Base-by-base conservation (phyloP, 2,888 invertebrate species). In the Plutella xylostella region DNA sequence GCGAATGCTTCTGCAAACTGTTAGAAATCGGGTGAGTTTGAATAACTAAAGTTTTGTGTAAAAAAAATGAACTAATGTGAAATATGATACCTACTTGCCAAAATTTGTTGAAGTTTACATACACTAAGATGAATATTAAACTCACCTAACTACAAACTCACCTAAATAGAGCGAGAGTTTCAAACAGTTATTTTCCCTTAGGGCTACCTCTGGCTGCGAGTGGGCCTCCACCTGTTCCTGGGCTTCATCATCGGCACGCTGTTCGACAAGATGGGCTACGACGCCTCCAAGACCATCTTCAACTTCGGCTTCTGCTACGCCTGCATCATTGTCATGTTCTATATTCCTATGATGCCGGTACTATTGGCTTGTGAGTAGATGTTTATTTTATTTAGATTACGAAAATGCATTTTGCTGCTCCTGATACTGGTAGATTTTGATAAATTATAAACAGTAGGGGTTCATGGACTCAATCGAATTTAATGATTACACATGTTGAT, bases 251-350 rank as follows among this genome's bases (percentile, higher is more conserved):
- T 93, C 11, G 93, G 91, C 0, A 85, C 86, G 3, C 63, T 93
- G 42, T 94, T 91, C 65, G 80, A 86, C 31, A 85, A 87, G 46
- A 91, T 93, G 73, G 94, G 93, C 11, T 88, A 90, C 55, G 92
- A 93, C 56, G 94, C 90, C 0, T 91, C 93, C 0, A 93, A 92
- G 65, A 92, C 92, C 0, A 74, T 94, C 20, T 93, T 91, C 65
- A 93, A 93, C 72, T 94, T 93, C 61, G 93, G 93, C 9, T 94
- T 92, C 65, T 92, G 91, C 57, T 93, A 92, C 61, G 90, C 91
- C 1, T 91, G 91, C 49, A 84, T 91, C 15, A 93, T 94, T 49
- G 89, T 89, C 21, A 92, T 93, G 72, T 85, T 94, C 58, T 94
- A 93, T 63, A 86, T 93, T 43, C 92, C 94, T 0, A 90, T 94